A percentile compares a stretch with the other conserved stretches of the same genome.
These are phyloP conservation scores for Drosophila tristis DNA, from an alignment of 1,140 invertebrate genomes.

Conservation along the genomic window DNA sequence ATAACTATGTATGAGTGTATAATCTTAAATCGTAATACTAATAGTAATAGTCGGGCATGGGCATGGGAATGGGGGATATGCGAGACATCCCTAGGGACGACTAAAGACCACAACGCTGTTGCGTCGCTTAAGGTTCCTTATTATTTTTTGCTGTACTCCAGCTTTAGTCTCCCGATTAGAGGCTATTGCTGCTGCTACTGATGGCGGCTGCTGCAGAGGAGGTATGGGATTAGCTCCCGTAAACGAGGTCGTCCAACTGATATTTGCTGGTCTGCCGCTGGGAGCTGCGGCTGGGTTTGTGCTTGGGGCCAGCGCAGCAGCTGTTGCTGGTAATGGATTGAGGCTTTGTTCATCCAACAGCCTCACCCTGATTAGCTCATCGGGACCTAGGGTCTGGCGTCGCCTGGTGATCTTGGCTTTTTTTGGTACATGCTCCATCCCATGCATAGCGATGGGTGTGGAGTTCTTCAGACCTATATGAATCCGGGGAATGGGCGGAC, in stretches of 20 bases:
- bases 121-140: slow-evolving; percentile 45
- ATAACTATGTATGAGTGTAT: too few relatives aligned
- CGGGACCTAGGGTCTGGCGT: slow-evolving; percentile 37
- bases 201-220: not conserved
- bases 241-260: not conserved
- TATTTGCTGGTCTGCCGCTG: not conserved
- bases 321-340: not conserved
- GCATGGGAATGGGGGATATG: too few relatives aligned
- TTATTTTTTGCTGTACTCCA: not conserved
- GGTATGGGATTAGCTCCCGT: not conserved
- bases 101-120: slow-evolving; percentile 24
- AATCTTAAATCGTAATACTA: too few relatives aligned
- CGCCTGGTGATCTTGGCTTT: slow-evolving; percentile 15
- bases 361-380: not conserved
- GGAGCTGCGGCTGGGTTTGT: not conserved
- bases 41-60: not conserved
- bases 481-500: slow-evolving; percentile 38
- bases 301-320: too few relatives aligned
- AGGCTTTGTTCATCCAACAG: not conserved
- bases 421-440: too few relatives aligned
- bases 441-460: not conserved
- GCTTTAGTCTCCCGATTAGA: not conserved
- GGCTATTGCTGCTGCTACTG: not conserved
- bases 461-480: slow-evolving; percentile 18
- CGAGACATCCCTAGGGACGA: not conserved